A percentile compares a stretch with the other conserved stretches of the same genome.
Conservation (phyloP, 2,797 vertebrate genomes). For the Saxicola maurus region DNA sequence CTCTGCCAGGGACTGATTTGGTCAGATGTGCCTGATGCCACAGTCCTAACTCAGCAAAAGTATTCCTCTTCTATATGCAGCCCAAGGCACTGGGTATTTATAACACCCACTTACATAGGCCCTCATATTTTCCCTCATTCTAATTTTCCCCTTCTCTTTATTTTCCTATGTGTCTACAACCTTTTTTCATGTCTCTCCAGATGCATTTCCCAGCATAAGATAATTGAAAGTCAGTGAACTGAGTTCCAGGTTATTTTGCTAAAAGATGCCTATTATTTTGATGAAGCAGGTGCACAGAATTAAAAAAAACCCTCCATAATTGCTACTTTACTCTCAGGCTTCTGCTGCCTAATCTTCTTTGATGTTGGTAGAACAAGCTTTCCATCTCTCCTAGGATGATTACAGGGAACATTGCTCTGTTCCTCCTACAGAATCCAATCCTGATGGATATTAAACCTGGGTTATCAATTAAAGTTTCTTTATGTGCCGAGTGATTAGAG, state of each 20-base stretch:
- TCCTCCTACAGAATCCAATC: conserved; percentile 40
- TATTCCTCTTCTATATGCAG: background rate
- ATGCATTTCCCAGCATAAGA: conserved; percentile 44
- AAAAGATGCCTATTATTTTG: conserved; percentile 68
- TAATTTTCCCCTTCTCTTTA: background rate
- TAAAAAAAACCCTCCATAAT: conserved; percentile 48
- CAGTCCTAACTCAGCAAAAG: conserved; percentile 12
- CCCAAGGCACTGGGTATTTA: conserved; percentile 22
- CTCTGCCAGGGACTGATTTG: background rate
- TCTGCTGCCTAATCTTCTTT: conserved; percentile 57
- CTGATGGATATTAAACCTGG: conserved; percentile 54
- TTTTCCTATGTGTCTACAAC: conserved; percentile 6
- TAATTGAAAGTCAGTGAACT: conserved; percentile 64
- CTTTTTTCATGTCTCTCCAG: conserved; percentile 45
- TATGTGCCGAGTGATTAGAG: conserved; percentile 14
- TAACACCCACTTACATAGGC: conserved; percentile 9
- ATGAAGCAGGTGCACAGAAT: conserved; percentile 59
- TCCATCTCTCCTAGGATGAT: conserved; percentile 48
- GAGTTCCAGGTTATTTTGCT: conserved; percentile 61
- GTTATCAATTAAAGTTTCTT: conserved; percentile 62
- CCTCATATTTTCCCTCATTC: conserved; percentile 20
- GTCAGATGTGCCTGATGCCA: background rate
- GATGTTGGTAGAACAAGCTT: conserved; percentile 52
- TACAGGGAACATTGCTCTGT: conserved; percentile 36
- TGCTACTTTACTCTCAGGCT: conserved; percentile 59